Percentiles rank a stretch among this genome's conserved stretches.
Evolutionary conservation across 2,888 invertebrate species (phyloP).

Genomic region (Clostera curtula): DNA sequence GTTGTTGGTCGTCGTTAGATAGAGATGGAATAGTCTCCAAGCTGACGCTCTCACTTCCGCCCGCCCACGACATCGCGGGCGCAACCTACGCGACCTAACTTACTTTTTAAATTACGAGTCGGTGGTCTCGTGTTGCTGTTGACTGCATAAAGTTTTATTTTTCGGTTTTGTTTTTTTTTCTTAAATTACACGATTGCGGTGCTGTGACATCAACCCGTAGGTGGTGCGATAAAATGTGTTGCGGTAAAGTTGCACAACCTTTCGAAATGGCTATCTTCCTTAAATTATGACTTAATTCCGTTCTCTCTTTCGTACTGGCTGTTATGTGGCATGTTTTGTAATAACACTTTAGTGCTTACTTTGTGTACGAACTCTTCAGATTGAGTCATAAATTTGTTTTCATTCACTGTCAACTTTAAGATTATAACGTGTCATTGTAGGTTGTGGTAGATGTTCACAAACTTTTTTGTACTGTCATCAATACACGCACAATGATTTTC

Average conservation of each 20-base stretch:
- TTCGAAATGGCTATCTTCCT: constrained; percentile 56
- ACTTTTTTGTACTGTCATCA: no score
- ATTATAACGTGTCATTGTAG: no score
- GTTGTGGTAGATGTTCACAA: no score
- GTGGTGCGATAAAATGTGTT: constrained; percentile 47
- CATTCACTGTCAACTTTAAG: no score
- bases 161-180: constrained; percentile 27
- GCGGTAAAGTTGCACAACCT: constrained; percentile 46
- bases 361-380: no score
- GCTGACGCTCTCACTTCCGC: constrained; percentile 70
- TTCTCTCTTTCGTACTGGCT: constrained; percentile 50
- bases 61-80: constrained; percentile 57
- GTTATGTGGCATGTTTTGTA: constrained; percentile 45
- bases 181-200: constrained; percentile 28
- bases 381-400: no score
- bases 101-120: constrained; percentile 59
- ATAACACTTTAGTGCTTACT: constrained; percentile 45
- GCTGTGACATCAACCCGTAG: constrained; percentile 57
- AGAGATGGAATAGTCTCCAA: constrained; percentile 47
- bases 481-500: no score
- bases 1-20: constrained; percentile 44
- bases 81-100: constrained; percentile 60
- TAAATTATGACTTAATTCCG: constrained; percentile 70
- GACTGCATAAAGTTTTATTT: constrained; percentile 25
- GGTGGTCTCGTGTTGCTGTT: constrained; percentile 49